Percentiles rank a stretch among this genome's conserved stretches.
phyloP scores from a whole-genome alignment of 2,888 invertebrate genomes.

The Sceliomorpha sp. region DNA sequence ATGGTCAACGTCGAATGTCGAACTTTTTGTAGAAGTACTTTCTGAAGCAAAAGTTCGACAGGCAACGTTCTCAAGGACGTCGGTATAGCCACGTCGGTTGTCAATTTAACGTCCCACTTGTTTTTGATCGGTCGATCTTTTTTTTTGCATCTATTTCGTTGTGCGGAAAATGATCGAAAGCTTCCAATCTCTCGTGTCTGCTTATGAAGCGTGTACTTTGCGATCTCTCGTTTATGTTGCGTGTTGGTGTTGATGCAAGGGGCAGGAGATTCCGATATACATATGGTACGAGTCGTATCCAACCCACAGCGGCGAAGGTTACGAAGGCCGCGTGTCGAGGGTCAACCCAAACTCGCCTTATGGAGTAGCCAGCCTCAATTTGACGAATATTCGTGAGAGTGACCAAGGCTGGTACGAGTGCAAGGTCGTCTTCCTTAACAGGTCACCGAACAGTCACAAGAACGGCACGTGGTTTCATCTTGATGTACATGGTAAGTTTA shows the following conservation, averaged over 20 bases:
- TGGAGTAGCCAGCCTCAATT: constrained; percentile 96
- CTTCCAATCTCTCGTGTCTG: constrained; percentile 29
- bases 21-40: neutral
- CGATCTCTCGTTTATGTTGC: constrained; percentile 72
- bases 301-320: constrained; percentile 96
- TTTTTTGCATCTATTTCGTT: too few relatives aligned
- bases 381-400: constrained; percentile 95
- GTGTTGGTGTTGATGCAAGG: constrained; percentile 83
- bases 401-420: constrained; percentile 99
- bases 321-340: constrained; percentile 94
- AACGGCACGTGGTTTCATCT: constrained; percentile 99
- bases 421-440: constrained; percentile 96
- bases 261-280: constrained; percentile 97
- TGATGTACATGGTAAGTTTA: constrained; percentile 90
- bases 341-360: constrained; percentile 93
- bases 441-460: constrained; percentile 94
- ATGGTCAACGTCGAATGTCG: constrained; percentile 6
- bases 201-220: constrained; percentile 5
- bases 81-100: too few relatives aligned
- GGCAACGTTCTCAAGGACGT: neutral
- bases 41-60: neutral
- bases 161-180: constrained; percentile 10
- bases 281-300: constrained; percentile 99
- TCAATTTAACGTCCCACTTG: too few relatives aligned
- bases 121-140: constrained; percentile 1